These are phyloP conservation scores for Lonchura striata DNA, from an alignment of 2,113 vertebrate species.

Conservation along the genomic window DNA sequence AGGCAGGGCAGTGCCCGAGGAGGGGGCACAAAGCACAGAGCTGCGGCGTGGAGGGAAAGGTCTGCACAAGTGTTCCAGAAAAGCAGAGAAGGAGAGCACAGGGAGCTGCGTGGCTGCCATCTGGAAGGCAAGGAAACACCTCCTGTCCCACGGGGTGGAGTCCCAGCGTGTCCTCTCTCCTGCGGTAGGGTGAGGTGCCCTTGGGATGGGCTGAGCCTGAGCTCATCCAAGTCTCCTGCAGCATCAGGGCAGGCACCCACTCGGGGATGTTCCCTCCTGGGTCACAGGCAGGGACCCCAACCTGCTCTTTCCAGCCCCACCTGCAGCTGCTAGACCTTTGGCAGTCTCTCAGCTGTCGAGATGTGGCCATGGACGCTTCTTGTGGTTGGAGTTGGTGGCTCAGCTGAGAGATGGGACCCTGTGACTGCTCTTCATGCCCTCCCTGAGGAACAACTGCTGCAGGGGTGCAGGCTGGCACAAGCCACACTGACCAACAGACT, in stretches of 20 bases:
- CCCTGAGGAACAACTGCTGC: background rate
- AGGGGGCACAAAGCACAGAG: background rate
- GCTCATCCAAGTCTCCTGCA: background rate
- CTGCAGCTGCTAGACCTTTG: background rate
- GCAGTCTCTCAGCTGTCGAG: background rate
- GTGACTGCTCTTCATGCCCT: background rate
- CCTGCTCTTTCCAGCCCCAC: background rate
- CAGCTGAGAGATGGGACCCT: background rate
- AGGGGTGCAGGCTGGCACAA: background rate
- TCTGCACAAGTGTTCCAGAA: accelerated
- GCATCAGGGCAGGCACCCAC: background rate
- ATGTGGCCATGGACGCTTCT: background rate
- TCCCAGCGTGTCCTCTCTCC: background rate
- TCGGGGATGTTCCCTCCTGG: background rate
- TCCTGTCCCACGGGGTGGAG: background rate
- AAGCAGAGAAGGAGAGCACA: background rate
- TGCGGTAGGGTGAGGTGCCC: background rate
- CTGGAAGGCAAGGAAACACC: background rate
- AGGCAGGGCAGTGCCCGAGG: background rate
- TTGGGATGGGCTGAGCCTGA: background rate
- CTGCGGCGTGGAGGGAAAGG: background rate
- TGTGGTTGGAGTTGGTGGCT: background rate
- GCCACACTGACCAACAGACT: background rate
- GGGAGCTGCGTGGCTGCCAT: background rate
- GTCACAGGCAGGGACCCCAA: background rate